These are phyloP conservation scores for Poeciliopsis occidentalis DNA, from an alignment of 2,113 vertebrate genomes.

Conservation along the genomic window DNA sequence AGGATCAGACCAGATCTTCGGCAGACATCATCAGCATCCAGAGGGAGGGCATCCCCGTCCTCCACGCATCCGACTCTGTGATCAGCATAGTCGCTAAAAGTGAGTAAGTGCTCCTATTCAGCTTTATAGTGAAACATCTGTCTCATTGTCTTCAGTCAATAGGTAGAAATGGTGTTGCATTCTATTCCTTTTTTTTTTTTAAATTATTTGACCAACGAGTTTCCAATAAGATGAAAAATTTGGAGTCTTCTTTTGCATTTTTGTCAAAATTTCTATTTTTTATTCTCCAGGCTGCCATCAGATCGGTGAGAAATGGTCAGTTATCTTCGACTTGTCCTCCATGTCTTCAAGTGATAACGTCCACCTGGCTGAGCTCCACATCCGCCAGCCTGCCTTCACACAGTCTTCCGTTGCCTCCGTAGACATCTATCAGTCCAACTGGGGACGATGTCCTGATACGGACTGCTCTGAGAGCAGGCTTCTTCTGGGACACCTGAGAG, in stretches of 20 bases:
- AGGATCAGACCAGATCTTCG: slow-evolving; percentile 32
- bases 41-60: slow-evolving; percentile 63
- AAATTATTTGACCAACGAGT: not conserved
- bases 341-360: slow-evolving; percentile 80
- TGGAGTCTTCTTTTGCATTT: not conserved
- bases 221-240: too few species aligned
- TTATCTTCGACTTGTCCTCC: slow-evolving; percentile 89
- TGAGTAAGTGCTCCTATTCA: slow-evolving; percentile 77
- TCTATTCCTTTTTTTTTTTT: too few species aligned
- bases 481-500: slow-evolving; percentile 79
- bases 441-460: slow-evolving; percentile 25
- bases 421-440: slow-evolving; percentile 82
- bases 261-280: not conserved
- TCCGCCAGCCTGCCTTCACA: slow-evolving; percentile 73
- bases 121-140: not conserved
- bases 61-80: slow-evolving; percentile 80
- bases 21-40: slow-evolving; percentile 11
- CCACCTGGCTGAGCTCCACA: slow-evolving; percentile 82
- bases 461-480: slow-evolving; percentile 67
- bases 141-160: too few species aligned
- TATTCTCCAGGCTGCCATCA: slow-evolving; percentile 78
- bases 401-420: slow-evolving; percentile 61
- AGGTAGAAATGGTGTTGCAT: too few species aligned
- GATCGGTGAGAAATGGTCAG: slow-evolving; percentile 76
- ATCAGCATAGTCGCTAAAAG: slow-evolving; percentile 84